Evolutionary conservation across 2,888 invertebrate genomes (phyloP), one percentile per base, ranked within the genome.

Genomic region (Drosophila diplacantha): DNA sequence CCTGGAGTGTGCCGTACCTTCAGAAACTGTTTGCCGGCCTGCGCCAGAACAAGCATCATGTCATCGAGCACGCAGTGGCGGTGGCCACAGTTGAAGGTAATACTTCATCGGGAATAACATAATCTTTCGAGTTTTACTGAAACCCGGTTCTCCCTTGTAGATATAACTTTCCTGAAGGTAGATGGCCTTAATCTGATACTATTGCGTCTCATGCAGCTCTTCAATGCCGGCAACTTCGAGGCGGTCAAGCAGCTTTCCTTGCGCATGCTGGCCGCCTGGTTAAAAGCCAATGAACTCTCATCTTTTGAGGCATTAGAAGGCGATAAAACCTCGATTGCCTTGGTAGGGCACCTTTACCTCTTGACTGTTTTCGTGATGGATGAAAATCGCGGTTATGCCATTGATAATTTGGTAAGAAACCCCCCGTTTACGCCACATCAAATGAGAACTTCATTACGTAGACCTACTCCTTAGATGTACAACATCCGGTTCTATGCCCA

Each of bases 401-500:
- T 86, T 38, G 86, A 86, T 51, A 86, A 86, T 56, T 74, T 86
- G 85, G 86, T 81, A 49, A 18, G 56, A n/a, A 3, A 2, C 3
- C 5, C n/a, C 3, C 11, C 16, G 1, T 2, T 5, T 2, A 2
- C 3, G 16, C 16, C n/a, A 24, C 8, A 12, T 20, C 0, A 9
- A 29, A 35, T 3, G 12, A 6, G 3, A n/a, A 22, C 29, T 8
- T 31, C 1, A 35, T 7, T 11, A 14, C 5, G 1, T 1, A 35
- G 3, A 12, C 20, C 9, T 11, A 1, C 14, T 20, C 1, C 22
- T n/a, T 50, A 86, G 86, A 81, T 86, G 69, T 81, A 83, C 74
- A 86, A 86, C 55, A 86, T 86, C 51, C 81, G 87, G 1, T 86
- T 86, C 50, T 86, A 86, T 56, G 63, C 70, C 37, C 82, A 81